These are phyloP conservation scores for Stegodyphus mimosarum DNA, from an alignment of 1,140 invertebrate genomes.

Conservation along the genomic window DNA sequence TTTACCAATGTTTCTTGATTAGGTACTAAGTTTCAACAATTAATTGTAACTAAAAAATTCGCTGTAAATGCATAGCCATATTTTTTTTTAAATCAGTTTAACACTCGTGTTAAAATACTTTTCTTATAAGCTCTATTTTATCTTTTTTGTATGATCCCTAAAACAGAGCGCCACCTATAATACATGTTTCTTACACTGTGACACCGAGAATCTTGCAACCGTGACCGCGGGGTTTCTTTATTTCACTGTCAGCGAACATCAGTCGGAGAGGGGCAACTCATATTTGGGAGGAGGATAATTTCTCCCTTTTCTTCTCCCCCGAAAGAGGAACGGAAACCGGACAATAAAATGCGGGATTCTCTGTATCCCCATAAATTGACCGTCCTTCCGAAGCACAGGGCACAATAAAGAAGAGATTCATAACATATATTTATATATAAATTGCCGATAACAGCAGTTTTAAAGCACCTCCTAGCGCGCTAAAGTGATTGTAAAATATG, in stretches of 20 bases:
- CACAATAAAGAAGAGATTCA: slow-evolving; percentile 32
- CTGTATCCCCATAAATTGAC: slow-evolving; percentile 21
- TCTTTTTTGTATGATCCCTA: too few species aligned
- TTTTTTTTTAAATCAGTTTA: too few species aligned
- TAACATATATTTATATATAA: slow-evolving; percentile 27
- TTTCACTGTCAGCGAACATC: neutral
- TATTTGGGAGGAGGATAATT: neutral
- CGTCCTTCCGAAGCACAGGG: neutral
- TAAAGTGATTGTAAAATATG: slow-evolving; percentile 27
- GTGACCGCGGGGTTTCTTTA: neutral
- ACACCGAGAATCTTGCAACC: neutral
- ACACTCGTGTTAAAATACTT: too few species aligned
- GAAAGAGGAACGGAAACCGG: slow-evolving; percentile 5
- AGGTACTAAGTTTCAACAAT: too few species aligned
- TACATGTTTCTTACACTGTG: neutral
- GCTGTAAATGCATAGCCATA: too few species aligned
- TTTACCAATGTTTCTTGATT: too few species aligned
- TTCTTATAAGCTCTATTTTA: too few species aligned
- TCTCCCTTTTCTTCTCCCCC: neutral
- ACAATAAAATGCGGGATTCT: slow-evolving; percentile 32
- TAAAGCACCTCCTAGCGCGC: slow-evolving; percentile 8
- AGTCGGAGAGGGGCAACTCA: neutral
- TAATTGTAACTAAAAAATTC: too few species aligned
- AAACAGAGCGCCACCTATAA: neutral
- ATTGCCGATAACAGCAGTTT: slow-evolving; percentile 36